Conservation (phyloP, 2,888 invertebrate genomes). For the Scaeva pyrastri region DNA sequence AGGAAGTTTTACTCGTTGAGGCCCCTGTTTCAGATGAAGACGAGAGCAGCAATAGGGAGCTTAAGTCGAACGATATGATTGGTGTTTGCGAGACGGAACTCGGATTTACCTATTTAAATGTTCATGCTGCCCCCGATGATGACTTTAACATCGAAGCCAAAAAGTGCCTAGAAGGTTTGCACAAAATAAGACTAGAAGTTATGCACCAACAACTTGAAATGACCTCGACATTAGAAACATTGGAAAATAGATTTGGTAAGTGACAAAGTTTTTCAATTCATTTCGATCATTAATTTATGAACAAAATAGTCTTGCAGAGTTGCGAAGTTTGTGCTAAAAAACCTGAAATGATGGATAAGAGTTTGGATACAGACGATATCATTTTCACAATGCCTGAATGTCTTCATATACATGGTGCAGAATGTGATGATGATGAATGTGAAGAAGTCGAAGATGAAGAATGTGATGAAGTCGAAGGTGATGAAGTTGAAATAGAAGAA, state of each 20-base stretch:
- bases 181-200: slow-evolving; percentile 86
- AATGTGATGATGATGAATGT: neutral
- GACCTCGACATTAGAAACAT: slow-evolving; percentile 81
- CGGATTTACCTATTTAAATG: slow-evolving; percentile 81
- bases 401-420: slow-evolving; percentile 36
- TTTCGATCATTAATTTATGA: neutral
- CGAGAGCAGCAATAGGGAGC: slow-evolving; percentile 50
- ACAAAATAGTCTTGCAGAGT: slow-evolving; percentile 78
- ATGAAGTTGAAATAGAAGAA: neutral
- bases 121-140: slow-evolving; percentile 84
- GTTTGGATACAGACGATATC: slow-evolving; percentile 82
- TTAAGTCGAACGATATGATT: slow-evolving; percentile 50
- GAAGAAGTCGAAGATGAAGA: slow-evolving; percentile 14
- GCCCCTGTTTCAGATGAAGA: slow-evolving; percentile 72
- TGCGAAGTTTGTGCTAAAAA: slow-evolving; percentile 82
- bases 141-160: slow-evolving; percentile 88
- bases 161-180: slow-evolving; percentile 87
- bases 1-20: slow-evolving; percentile 88
- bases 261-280: neutral
- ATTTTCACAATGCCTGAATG: slow-evolving; percentile 77
- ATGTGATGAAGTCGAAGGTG: slow-evolving; percentile 1
- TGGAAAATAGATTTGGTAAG: slow-evolving; percentile 84
- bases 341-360: slow-evolving; percentile 83
- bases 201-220: slow-evolving; percentile 87
- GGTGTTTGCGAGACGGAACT: slow-evolving; percentile 77